Base-by-base conservation (phyloP, 1,140 invertebrate genomes). In the Halotydeus destructor region DNA sequence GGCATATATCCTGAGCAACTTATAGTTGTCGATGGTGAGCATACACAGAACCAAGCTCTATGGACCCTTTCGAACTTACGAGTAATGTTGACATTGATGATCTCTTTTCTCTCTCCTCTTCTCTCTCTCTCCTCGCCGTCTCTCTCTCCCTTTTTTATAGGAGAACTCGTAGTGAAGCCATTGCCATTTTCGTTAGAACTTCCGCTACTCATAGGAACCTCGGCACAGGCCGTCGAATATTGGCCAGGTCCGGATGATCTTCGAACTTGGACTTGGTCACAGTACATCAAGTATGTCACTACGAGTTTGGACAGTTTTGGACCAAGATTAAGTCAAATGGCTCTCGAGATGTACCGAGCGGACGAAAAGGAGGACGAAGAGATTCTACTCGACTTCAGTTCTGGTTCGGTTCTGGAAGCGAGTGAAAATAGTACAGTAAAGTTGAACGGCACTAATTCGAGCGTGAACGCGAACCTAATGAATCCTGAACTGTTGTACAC, bases 1-100 rank as follows among this genome's bases (percentile, higher is more conserved):
- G 51, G 49, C 5, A 52, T 52, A 6, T 51, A 44, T 23, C 43
- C 49, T 9, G 49, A 52, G 22, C 51, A 52, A 19, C 43, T 50
- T 12, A 47, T 52, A 11, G 39, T 41, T 12, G 38, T 52, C n/a
- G 51, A 51, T 36, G 46, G 49, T 49, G 44, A 51, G 16, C 23
- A n/a, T 21, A 25, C 12, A 11, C 5, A n/a, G n/a, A n/a, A n/a
- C n/a, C n/a, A n/a, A n/a, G n/a, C n/a, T n/a, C n/a, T n/a, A n/a
- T n/a, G n/a, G n/a, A n/a, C n/a, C n/a, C n/a, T n/a, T n/a, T n/a
- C n/a, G n/a, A n/a, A n/a, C n/a, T n/a, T n/a, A n/a, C n/a, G n/a
- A n/a, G n/a, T n/a, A n/a, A n/a, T n/a, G n/a, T n/a, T n/a, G n/a
- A n/a, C n/a, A n/a, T n/a, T n/a, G n/a, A n/a, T n/a, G n/a, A n/a